phyloP scores from a whole-genome alignment of 2,113 vertebrate genomes.

The Odontophorus gujanensis region DNA sequence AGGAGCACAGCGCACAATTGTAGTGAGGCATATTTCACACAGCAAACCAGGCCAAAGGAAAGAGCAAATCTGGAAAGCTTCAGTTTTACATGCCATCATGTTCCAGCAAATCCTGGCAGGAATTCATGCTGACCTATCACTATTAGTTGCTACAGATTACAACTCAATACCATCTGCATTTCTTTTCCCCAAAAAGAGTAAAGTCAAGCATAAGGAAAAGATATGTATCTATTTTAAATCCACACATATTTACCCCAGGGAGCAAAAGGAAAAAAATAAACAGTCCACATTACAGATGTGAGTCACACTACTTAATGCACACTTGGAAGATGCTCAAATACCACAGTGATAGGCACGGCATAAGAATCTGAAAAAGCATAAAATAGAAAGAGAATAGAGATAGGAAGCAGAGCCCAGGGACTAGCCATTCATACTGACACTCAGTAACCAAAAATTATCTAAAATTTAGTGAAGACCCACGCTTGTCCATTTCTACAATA shows the following conservation, averaged over 20 bases:
- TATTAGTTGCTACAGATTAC: constrained; percentile 64
- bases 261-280: constrained; percentile 56
- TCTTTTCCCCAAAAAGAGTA: constrained; percentile 29
- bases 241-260: constrained; percentile 66
- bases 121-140: constrained; percentile 67
- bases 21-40: not conserved
- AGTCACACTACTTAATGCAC: constrained; percentile 66
- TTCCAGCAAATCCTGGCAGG: constrained; percentile 69
- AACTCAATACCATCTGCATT: constrained; percentile 59
- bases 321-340: constrained; percentile 63
- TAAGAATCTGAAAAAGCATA: constrained; percentile 34
- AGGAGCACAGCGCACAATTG: not conserved
- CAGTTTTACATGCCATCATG: constrained; percentile 59
- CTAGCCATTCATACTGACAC: constrained; percentile 51
- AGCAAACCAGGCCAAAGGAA: constrained; percentile 45
- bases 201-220: constrained; percentile 25
- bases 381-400: constrained; percentile 42
- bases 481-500: not conserved
- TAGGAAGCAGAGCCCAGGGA: not conserved
- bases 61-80: constrained; percentile 57
- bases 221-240: constrained; percentile 56
- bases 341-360: constrained; percentile 31
- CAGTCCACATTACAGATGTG: constrained; percentile 61
- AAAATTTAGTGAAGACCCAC: not conserved
- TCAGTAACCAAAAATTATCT: constrained; percentile 13